Evolutionary conservation across 2,113 vertebrate genomes (phyloP).

Genomic region (Chroicocephalus ridibundus): DNA sequence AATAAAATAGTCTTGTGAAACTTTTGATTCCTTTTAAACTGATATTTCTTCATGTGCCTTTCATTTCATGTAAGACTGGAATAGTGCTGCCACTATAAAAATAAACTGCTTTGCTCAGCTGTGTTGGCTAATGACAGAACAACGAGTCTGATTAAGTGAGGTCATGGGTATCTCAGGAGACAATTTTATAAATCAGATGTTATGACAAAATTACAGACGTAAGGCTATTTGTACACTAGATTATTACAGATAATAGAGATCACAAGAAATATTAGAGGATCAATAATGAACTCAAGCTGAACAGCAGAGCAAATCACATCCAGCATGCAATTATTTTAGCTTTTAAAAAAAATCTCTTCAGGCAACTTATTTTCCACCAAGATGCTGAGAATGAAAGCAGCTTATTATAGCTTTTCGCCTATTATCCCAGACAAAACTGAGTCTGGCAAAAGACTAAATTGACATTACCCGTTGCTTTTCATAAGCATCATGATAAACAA

Average conservation of each 20-base stretch:
- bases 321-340: background rate
- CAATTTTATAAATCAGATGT: background rate
- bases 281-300: constrained; percentile 18
- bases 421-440: background rate
- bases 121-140: background rate
- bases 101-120: background rate
- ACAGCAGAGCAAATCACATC: background rate
- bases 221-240: background rate
- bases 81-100: background rate
- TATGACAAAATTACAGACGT: background rate
- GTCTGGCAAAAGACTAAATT: background rate
- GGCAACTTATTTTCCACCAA: background rate
- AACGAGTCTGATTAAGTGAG: background rate
- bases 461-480: background rate
- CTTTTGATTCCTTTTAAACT: background rate
- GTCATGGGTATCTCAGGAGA: background rate
- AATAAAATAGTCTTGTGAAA: background rate
- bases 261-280: constrained; percentile 22
- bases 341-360: background rate
- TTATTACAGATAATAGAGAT: background rate
- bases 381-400: background rate
- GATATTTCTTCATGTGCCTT: background rate
- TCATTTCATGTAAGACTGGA: background rate
- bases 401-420: background rate
- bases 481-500: background rate